phyloP scores from a whole-genome alignment of 2,113 vertebrate species.

The Osmerus eperlanus region DNA sequence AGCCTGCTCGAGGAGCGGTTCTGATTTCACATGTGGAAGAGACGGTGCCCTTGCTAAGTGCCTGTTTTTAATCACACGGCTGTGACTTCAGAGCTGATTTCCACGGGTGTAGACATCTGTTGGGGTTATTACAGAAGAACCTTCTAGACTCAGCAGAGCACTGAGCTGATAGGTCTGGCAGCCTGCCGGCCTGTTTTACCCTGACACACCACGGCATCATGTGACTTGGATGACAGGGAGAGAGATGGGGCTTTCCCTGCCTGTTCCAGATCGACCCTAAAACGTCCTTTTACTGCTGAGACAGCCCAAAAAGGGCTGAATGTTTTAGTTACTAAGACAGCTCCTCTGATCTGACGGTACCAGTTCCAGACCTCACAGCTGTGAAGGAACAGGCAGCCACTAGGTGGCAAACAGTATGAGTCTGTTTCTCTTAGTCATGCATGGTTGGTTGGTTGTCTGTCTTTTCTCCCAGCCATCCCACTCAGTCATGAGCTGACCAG shows the following conservation, averaged over 20 bases:
- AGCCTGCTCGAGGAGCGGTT: conserved; percentile 46
- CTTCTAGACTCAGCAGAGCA: conserved; percentile 11
- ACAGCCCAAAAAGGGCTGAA: too few relatives aligned
- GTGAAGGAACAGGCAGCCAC: conserved; percentile 1
- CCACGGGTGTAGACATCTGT: conserved; percentile 44
- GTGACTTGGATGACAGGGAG: not conserved
- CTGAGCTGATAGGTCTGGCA: conserved; percentile 19
- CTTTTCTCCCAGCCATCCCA: too few relatives aligned
- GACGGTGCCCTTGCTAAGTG: conserved; percentile 43
- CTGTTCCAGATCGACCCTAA: not conserved
- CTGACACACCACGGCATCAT: conserved; percentile 3
- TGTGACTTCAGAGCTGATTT: conserved; percentile 37
- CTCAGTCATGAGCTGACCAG: too few relatives aligned
- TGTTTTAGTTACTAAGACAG: too few relatives aligned
- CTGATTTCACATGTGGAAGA: conserved; percentile 55
- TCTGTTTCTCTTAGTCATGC: not conserved
- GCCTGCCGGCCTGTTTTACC: not conserved
- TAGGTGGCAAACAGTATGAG: conserved; percentile 20
- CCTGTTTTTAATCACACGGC: conserved; percentile 50
- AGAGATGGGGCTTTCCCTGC: not conserved
- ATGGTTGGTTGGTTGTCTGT: too few relatives aligned
- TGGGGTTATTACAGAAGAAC: conserved; percentile 28
- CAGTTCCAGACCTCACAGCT: too few relatives aligned
- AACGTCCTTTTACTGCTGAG: too few relatives aligned
- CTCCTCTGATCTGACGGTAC: too few relatives aligned